phyloP scores from a whole-genome alignment of 2,113 vertebrate species.

The Helogale parvula region DNA sequence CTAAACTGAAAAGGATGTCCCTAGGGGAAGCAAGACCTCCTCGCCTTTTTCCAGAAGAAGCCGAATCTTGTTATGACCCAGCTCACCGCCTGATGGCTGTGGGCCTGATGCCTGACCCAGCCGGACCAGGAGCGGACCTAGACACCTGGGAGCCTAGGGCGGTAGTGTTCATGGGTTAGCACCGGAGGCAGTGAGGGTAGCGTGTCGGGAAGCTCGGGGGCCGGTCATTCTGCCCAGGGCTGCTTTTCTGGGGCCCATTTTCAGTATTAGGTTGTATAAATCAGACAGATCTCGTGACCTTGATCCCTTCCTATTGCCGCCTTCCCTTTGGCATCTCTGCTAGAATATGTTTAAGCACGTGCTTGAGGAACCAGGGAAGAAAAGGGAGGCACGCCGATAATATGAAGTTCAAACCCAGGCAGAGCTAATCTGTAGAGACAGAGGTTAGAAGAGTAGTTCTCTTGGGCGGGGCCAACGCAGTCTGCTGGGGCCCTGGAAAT shows the following conservation, averaged over 20 bases:
- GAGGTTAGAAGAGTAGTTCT: background rate
- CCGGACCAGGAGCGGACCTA: background rate
- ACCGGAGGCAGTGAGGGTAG: background rate
- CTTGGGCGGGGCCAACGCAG: background rate
- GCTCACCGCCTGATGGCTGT: background rate
- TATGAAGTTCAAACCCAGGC: background rate
- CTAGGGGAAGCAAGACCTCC: background rate
- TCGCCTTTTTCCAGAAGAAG: background rate
- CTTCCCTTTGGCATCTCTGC: background rate
- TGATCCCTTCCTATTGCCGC: background rate
- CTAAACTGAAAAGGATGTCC: background rate
- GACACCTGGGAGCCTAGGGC: background rate
- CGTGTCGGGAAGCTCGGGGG: background rate
- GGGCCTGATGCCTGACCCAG: background rate
- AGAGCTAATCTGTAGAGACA: background rate
- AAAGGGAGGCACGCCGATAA: background rate
- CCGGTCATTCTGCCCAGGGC: background rate
- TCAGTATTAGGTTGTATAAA: background rate
- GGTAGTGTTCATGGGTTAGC: accelerated
- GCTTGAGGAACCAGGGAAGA: background rate
- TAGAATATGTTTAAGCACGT: background rate
- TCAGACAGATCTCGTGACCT: background rate
- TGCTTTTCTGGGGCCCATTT: background rate
- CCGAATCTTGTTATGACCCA: background rate
- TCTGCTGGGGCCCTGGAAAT: background rate